phyloP scores from a whole-genome alignment of 2,888 invertebrate genomes.

The Cheiracanthium punctorium region DNA sequence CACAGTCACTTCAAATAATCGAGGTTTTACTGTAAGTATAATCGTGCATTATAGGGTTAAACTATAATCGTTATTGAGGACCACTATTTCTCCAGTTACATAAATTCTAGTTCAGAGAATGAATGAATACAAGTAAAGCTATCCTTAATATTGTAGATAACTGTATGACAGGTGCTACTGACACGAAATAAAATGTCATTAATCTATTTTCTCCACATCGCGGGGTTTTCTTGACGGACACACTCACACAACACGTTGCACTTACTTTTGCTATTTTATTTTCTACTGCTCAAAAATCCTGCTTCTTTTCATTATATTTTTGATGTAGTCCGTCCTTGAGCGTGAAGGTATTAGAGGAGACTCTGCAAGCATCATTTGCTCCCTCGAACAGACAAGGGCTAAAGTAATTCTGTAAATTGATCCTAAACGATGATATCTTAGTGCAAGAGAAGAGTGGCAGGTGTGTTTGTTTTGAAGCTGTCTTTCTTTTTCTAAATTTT shows the following conservation, averaged over 20 bases:
- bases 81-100: not conserved
- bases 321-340: not conserved
- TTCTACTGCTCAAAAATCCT: not conserved
- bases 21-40: too few species aligned
- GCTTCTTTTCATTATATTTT: not conserved
- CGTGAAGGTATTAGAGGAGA: not conserved
- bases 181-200: constrained; percentile 9
- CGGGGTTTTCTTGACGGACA: constrained; percentile 5
- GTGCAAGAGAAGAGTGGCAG: not conserved
- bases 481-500: not conserved
- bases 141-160: not conserved
- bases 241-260: not conserved
- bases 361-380: not conserved
- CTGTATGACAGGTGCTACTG: not conserved
- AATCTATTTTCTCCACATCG: constrained; percentile 11
- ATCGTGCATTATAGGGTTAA: too few species aligned
- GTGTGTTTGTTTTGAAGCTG: not conserved
- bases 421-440: constrained; percentile 8
- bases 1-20: too few species aligned
- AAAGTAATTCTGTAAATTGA: not conserved
- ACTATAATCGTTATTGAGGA: too few species aligned
- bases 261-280: not conserved
- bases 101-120: not conserved
- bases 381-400: not conserved
- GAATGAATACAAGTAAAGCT: not conserved